Conservation (phyloP, 1,140 invertebrate genomes). For the Drosophila mauritiana region DNA sequence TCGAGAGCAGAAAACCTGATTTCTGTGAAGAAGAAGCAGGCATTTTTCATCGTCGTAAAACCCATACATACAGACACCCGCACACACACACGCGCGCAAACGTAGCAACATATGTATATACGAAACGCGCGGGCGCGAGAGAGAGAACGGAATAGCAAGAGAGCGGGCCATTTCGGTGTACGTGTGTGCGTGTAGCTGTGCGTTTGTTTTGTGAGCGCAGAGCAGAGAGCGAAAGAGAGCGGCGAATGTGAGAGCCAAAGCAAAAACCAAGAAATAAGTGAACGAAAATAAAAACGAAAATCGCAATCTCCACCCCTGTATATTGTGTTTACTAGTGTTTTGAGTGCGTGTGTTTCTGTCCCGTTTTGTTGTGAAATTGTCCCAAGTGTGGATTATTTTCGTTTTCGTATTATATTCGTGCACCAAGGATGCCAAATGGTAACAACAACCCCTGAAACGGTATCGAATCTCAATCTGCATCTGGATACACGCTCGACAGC, state of each 20-base stretch:
- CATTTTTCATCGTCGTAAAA: slow-evolving; percentile 79
- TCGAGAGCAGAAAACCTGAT: slow-evolving; percentile 67
- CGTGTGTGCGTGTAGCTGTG: slow-evolving; percentile 50
- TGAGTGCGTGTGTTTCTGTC: slow-evolving; percentile 11
- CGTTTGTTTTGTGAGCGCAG: slow-evolving; percentile 48
- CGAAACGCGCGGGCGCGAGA: slow-evolving; percentile 70
- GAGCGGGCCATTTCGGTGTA: slow-evolving; percentile 6
- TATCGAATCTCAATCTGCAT: slow-evolving; percentile 23
- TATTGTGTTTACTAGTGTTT: slow-evolving; percentile 22
- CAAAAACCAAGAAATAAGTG: slow-evolving; percentile 82
- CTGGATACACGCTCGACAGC: slow-evolving; percentile 24
- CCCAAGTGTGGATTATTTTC: slow-evolving; percentile 3
- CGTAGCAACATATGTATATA: slow-evolving; percentile 41
- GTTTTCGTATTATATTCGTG: too few species aligned
- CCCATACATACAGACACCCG: slow-evolving; percentile 61
- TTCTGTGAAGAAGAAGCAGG: slow-evolving; percentile 67
- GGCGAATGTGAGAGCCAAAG: slow-evolving; percentile 78
- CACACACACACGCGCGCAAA: slow-evolving; percentile 10
- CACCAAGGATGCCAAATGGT: slow-evolving; percentile 9
- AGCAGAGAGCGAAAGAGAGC: slow-evolving; percentile 36
- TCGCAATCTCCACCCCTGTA: slow-evolving; percentile 51
- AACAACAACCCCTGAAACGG: slow-evolving; percentile 24
- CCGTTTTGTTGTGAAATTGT: slow-evolving; percentile 24
- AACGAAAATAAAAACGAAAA: slow-evolving; percentile 81
- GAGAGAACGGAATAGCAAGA: slow-evolving; percentile 32